Conservation (phyloP, 2,888 invertebrate species). For the Gymnosoma rotundatum region DNA sequence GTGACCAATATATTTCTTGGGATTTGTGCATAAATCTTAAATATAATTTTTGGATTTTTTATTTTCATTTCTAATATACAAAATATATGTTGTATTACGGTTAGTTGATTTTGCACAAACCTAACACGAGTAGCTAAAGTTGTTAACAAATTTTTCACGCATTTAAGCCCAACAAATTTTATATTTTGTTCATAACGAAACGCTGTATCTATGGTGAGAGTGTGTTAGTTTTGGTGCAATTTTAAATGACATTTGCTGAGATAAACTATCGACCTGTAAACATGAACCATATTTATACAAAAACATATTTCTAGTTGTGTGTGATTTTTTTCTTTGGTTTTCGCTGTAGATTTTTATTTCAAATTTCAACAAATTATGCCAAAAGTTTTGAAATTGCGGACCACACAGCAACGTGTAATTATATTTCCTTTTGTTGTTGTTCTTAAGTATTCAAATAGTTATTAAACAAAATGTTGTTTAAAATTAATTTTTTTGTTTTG, state of each 20-base stretch:
- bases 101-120: slow-evolving; percentile 38
- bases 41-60: slow-evolving; percentile 36
- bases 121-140: slow-evolving; percentile 67
- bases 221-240: slow-evolving; percentile 42
- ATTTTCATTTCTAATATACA: not conserved
- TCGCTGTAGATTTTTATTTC: slow-evolving; percentile 9
- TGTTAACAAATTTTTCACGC: slow-evolving; percentile 70
- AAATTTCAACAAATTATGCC: slow-evolving; percentile 58
- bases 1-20: slow-evolving; percentile 47
- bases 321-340: not conserved
- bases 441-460: slow-evolving; percentile 32
- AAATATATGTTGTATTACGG: slow-evolving; percentile 6
- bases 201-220: not conserved
- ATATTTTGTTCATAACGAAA: slow-evolving; percentile 17
- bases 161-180: slow-evolving; percentile 50
- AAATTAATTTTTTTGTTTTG: slow-evolving; percentile 53
- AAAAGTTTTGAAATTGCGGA: slow-evolving; percentile 54
- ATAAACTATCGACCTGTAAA: slow-evolving; percentile 71
- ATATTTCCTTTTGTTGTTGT: slow-evolving; percentile 18
- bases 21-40: slow-evolving; percentile 62
- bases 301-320: slow-evolving; percentile 14
- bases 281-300: slow-evolving; percentile 57
- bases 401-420: slow-evolving; percentile 65
- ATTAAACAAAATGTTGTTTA: slow-evolving; percentile 42
- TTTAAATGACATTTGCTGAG: slow-evolving; percentile 66